Evolutionary conservation across 2,113 vertebrate species (phyloP), one percentile per base, ranked within the genome.

Genomic region (Galeopterus variegatus): DNA sequence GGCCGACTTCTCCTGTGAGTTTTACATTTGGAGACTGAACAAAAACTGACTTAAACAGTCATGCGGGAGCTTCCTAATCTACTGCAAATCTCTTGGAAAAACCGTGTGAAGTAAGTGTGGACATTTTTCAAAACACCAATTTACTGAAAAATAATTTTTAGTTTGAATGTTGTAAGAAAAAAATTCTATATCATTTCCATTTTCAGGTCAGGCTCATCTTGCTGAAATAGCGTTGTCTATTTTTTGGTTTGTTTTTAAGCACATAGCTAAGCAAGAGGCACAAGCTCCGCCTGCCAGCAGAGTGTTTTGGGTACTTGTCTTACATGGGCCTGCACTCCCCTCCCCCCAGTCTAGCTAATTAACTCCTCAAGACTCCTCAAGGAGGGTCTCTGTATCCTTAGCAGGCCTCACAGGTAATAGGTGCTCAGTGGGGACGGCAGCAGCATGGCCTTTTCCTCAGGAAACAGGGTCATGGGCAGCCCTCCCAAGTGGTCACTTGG

Each of bases 61-160:
- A 13, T 88, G 64, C n/a, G n/a, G 81, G 60, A 75, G 13, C 36
- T 62, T 82, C 81, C 76, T 54, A 45, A 52, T 67, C 88, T 80
- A 19, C 69, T 85, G 88, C 50, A 60, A 93, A 90, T 70, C 54
- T 90, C 88, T 91, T n/a, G 28, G 28, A 75, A 88, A 70, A 96
- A 28, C 5, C 17, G 31, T 3, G 11, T 56, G 17, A 94, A 50
- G 28, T 77, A 87, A 79, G 80, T 41, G 17, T 36, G 23, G 50
- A 88, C n/a, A 36, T 60, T 89, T 77, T 75, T 79, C 33, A 11
- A 64, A 79, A 81, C 14, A 21, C 7, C 31, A 48, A 54, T 72
- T 85, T 64, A 31, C 82, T 60, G 33, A 76, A 85, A 91, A 93
- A 88, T 56, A 82, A 95, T 69, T 83, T 83, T 18, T 93, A 67